Evolutionary conservation across 2,888 invertebrate species (phyloP).

Genomic region (Drosophila infuscata): DNA sequence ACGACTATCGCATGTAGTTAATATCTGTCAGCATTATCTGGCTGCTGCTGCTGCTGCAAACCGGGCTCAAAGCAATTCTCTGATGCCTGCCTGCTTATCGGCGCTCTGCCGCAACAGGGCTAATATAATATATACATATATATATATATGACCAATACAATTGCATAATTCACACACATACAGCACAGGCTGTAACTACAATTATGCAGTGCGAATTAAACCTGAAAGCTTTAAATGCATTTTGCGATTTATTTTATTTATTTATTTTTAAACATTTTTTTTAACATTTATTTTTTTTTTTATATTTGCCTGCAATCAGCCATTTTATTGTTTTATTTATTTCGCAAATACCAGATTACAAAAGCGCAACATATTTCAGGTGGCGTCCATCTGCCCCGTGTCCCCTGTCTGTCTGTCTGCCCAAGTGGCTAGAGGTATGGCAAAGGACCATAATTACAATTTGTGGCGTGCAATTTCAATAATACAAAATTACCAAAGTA

Average conservation of each 20-base stretch:
- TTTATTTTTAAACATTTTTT: constrained; percentile 10
- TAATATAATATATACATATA: constrained; percentile 48
- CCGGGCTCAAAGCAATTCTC: constrained; percentile 45
- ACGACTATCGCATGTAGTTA: constrained; percentile 58
- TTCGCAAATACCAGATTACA: constrained; percentile 79
- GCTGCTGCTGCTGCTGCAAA: constrained; percentile 18
- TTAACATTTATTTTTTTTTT: constrained; percentile 5
- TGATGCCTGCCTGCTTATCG: constrained; percentile 69
- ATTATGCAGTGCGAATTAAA: constrained; percentile 48
- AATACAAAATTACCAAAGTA: constrained; percentile 82
- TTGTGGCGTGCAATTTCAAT: constrained; percentile 78
- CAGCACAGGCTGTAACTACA: constrained; percentile 11
- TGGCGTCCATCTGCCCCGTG: constrained; percentile 20
- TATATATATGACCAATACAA: constrained; percentile 64
- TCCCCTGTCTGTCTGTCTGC: not conserved
- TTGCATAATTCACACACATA: constrained; percentile 68
- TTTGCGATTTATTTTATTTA: constrained; percentile 14
- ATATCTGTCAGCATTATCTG: constrained; percentile 67
- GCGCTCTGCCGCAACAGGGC: constrained; percentile 30
- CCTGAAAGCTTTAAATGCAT: constrained; percentile 63
- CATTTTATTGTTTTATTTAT: constrained; percentile 70
- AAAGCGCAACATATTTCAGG: constrained; percentile 75
- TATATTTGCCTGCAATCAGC: constrained; percentile 12
- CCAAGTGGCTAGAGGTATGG: constrained; percentile 11
- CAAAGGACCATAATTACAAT: constrained; percentile 76